Evolutionary conservation across 2,888 invertebrate species (phyloP), one percentile per base, ranked within the genome.

Genomic region (Hoplodrina blanda): DNA sequence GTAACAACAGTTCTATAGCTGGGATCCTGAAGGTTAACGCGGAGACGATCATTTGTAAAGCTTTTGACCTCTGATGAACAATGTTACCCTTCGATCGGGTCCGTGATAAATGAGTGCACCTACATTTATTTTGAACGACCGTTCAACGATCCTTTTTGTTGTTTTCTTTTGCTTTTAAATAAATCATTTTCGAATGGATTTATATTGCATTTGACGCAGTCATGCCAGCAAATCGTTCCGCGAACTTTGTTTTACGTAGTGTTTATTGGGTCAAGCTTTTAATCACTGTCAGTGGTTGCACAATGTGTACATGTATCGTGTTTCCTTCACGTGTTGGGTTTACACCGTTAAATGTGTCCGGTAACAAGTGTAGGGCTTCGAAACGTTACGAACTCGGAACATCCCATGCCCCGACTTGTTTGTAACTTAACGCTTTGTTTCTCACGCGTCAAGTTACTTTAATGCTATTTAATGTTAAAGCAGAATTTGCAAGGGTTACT

Each of bases 391-490:
- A 78, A 70, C 76, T 73, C 79, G 73, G 82, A 73, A 75, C 87
- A 83, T 87, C 87, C 82, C 82, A 80, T 81, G 75, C 69, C 77
- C 68, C 73, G 76, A 73, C 86, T 85, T 84, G 87, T 86, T 85
- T 84, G 89, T 88, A 89, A 90, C 87, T 83, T 82, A 85, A 88
- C 78, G 84, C 87, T 87, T 87, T 86, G 88, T 87, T 90, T 91
- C 90, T 87, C 89, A 90, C 90, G 90, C 87, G 81, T 89, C 86
- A 70, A 77, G 80, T 89, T 88, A 86, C 87, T 76, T 82, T 85
- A 84, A 85, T 77, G 82, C 78, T 75, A 87, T 86, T 85, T 86
- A 84, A 85, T 84, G 81, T 85, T 73, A 76, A 78, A 74, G 74
- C 69, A 70, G 69, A 75, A 72, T 76, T 78, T 74, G 75, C 78